Evolutionary conservation across 2,888 invertebrate genomes (phyloP), one percentile per base, ranked within the genome.

Genomic region (Plemyria rubiginata): DNA sequence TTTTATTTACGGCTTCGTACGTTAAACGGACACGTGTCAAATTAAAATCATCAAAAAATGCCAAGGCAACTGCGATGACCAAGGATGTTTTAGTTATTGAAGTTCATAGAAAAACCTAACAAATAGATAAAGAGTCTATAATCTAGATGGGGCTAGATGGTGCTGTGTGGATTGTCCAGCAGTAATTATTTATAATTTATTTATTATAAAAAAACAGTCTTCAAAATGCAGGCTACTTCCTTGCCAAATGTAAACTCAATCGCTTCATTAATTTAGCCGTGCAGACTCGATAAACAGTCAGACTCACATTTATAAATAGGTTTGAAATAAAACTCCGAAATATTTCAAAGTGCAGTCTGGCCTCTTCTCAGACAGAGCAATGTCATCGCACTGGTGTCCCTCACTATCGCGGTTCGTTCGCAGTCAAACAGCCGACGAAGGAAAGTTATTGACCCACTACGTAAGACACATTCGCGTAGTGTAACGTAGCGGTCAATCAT

Each of bases 321-420:
- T 38, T 8, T 38, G 36, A 38, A 38, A 11, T 38, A 8, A 32
- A 32, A 45, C 38, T 52, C 55, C 50, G n/a, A 58, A 62, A 58
- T 50, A 60, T 50, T 15, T 45, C 41, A 28, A 43, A 54, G 41
- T 59, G 63, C 63, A 63, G 63, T 59, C 59, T 54, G 36, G 53
- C 38, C 40, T 54, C 50, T 55, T 51, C 50, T 43, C 59, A 65
- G 67, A 67, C 66, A 67, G 67, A 50, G 55, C 55, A 64, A 58
- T 64, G 67, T 68, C 66, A 62, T 52, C 54, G 66, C 59, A 50
- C 68, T 68, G 70, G 61, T 65, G 71, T 71, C 67, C 70, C 67
- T 48, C 62, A 66, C 64, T 67, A 71, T 68, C 70, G 59, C 68
- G 64, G 71, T 71, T 71, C 71, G 61, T 71, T 70, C 71, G 67